Evolutionary conservation across 2,888 invertebrate species (phyloP), one percentile per base, ranked within the genome.

Genomic region (Teinopalpus imperialis): DNA sequence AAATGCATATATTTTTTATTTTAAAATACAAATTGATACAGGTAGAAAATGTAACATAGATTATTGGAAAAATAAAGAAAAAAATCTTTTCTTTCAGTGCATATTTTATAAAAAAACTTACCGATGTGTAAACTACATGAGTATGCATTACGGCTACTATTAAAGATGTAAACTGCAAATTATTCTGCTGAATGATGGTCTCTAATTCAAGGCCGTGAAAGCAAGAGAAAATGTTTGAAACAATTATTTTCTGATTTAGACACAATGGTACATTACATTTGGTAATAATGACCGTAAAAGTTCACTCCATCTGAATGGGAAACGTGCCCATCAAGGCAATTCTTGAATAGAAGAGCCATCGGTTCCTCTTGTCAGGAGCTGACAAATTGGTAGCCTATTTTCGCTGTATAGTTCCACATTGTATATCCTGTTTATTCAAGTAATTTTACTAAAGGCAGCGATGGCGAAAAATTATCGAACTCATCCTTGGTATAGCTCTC

Each of bases 281-380:
- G 51, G 51, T 54, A 54, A n/a, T n/a, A 54, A 58, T 48, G 55
- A 54, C 54, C 51, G 51, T 51, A n/a, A 56, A 66, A 57, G 58
- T 65, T 60, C 51, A 61, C 21, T 53, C 57, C 63, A 9, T 63
- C 62, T 56, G 52, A 58, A 14, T 39, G 14, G 44, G 63, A 54
- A 52, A 63, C 51, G 6, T 58, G 55, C 60, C 64, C 58, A 51
- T 63, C 61, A 59, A 63, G 49, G 51, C 61, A 35, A 61, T 63
- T 45, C 60, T 53, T 10, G 57, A 53, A 63, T 49, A 39, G 59
- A 57, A 54, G 57, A n/a, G n/a, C 56, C n/a, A n/a, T n/a, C n/a
- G n/a, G n/a, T n/a, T n/a, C n/a, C n/a, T n/a, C n/a, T n/a, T n/a
- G n/a, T n/a, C n/a, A n/a, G n/a, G n/a, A n/a, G n/a, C n/a, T n/a